A percentile compares a stretch with the other conserved stretches of the same genome.
phyloP scores from a whole-genome alignment of 64 coral and sea anemone species.

The Porites lutea region DNA sequence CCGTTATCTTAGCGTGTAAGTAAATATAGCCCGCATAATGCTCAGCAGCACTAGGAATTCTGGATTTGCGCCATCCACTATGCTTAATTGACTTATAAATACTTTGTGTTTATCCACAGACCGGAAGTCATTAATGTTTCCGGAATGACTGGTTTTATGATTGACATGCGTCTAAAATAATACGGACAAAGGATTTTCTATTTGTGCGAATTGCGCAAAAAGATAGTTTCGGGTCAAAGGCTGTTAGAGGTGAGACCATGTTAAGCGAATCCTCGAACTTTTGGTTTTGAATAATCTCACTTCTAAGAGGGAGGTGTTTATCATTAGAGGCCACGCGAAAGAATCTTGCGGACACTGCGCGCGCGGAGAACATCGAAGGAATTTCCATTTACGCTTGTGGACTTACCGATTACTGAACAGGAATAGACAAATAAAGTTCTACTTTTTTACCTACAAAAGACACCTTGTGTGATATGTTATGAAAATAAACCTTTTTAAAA shows the following conservation, averaged over 20 bases:
- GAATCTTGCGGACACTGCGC: too few relatives aligned
- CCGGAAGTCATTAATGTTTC: slow-evolving; percentile 45
- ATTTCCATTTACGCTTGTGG: not conserved
- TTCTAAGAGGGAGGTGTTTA: not conserved
- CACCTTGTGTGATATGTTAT: not conserved
- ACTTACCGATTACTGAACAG: not conserved
- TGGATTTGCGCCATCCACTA: slow-evolving; percentile 16
- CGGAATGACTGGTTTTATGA: not conserved
- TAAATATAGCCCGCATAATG: not conserved
- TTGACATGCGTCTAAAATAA: not conserved
- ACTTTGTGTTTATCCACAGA: slow-evolving; percentile 5
- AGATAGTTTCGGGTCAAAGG: not conserved
- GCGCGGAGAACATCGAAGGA: too few relatives aligned
- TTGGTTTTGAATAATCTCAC: not conserved
- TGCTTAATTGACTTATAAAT: slow-evolving; percentile 57
- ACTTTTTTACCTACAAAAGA: slow-evolving; percentile 19
- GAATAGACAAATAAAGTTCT: not conserved
- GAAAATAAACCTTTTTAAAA: not conserved
- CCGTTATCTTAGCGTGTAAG: not conserved
- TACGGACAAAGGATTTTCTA: not conserved
- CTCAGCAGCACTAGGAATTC: not conserved
- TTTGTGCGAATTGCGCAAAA: slow-evolving; percentile 13
- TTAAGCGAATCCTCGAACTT: not conserved
- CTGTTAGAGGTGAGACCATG: not conserved
- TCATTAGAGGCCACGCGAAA: not conserved